Evolutionary conservation across 2,888 invertebrate species (phyloP).

Genomic region (Digitonthophagus gazella): DNA sequence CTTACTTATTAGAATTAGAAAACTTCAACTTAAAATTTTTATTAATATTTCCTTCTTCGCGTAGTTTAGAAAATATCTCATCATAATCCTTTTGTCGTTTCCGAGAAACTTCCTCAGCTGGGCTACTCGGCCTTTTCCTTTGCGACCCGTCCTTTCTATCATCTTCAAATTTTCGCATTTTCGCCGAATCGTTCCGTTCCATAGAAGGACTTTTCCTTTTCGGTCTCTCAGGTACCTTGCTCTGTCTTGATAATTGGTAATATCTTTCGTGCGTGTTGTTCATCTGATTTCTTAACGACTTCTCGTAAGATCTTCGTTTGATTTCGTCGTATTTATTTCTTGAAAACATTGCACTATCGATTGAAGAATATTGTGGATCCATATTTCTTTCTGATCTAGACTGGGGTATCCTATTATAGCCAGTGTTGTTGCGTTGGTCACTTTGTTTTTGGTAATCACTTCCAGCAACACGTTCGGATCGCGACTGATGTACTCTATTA

Average conservation of each 20-base stretch:
- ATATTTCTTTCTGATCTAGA: not conserved
- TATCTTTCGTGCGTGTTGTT: not conserved
- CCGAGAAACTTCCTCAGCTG: not conserved
- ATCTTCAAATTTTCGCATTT: not conserved
- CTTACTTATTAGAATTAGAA: not conserved
- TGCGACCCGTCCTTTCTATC: not conserved
- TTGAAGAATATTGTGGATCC: not conserved
- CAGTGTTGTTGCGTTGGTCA: not conserved
- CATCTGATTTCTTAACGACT: not conserved
- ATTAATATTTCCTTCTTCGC: not conserved
- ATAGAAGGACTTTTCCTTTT: not conserved
- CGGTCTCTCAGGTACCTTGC: not conserved
- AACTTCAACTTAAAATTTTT: not conserved
- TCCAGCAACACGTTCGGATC: not conserved
- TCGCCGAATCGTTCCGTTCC: not conserved
- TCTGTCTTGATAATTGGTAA: not conserved
- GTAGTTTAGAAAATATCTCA: not conserved
- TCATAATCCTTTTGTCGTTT: not conserved
- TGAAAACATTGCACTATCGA: not conserved
- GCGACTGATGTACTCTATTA: not conserved
- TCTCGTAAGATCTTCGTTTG: not conserved
- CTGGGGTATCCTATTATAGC: not conserved
- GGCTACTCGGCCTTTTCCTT: not conserved
- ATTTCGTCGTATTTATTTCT: not conserved
- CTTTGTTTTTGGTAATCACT: not conserved